Conservation (phyloP, 2,113 vertebrate species). For the Castor canadensis region DNA sequence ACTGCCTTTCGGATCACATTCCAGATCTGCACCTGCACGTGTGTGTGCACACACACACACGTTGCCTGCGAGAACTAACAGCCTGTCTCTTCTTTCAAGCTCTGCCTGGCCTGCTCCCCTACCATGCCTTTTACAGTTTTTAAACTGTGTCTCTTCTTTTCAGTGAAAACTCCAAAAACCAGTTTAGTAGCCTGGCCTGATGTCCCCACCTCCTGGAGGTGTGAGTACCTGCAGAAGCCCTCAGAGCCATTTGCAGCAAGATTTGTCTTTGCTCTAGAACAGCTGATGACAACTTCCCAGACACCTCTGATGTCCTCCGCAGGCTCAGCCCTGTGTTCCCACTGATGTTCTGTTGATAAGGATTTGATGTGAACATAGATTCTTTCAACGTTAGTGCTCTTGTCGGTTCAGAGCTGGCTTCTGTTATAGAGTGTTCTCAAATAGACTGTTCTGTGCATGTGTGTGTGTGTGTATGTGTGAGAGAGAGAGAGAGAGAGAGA, state of each 20-base stretch:
- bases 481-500: background rate
- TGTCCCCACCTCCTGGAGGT: background rate
- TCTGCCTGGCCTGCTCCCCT: background rate
- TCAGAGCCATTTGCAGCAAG: background rate
- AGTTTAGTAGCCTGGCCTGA: background rate
- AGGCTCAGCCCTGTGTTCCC: background rate
- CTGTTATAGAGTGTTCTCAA: background rate
- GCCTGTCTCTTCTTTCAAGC: background rate
- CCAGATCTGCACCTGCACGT: background rate
- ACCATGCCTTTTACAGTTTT: background rate
- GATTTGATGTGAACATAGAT: background rate
- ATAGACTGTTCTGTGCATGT: too few species aligned
- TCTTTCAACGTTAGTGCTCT: background rate
- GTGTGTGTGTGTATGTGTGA: too few species aligned
- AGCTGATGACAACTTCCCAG: background rate
- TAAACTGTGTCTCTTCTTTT: conserved; percentile 32
- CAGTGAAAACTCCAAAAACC: conserved; percentile 24
- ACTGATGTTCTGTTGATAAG: rapidly evolving
- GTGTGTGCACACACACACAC: background rate
- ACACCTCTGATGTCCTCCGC: background rate
- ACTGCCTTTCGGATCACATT: conserved; percentile 1
- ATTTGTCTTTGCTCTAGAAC: background rate
- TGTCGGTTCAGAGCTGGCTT: background rate
- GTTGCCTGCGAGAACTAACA: background rate
- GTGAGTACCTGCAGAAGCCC: background rate